These are phyloP conservation scores for Rhaphigaster nebulosa DNA, from an alignment of 2,888 invertebrate species.

Conservation along the genomic window DNA sequence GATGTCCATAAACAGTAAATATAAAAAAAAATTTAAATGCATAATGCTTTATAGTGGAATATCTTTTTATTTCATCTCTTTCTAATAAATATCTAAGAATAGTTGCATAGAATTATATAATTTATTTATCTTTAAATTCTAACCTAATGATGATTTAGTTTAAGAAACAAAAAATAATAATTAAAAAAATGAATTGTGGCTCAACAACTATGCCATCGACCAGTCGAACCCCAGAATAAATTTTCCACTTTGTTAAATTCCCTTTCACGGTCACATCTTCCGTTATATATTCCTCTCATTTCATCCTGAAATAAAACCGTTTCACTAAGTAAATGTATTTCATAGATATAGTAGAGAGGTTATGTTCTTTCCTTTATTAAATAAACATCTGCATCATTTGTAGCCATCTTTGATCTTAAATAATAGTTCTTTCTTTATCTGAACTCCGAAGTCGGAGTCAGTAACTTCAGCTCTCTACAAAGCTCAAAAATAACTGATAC, in stretches of 20 bases:
- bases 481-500: too few relatives aligned
- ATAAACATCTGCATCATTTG: neutral
- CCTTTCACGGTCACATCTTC: conserved; percentile 11
- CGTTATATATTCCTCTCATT: neutral
- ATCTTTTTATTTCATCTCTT: too few relatives aligned
- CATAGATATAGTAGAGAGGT: neutral
- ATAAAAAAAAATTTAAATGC: too few relatives aligned
- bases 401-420: neutral
- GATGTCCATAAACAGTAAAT: too few relatives aligned
- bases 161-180: neutral
- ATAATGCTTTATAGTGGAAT: too few relatives aligned
- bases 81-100: too few relatives aligned
- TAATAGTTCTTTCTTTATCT: too few relatives aligned
- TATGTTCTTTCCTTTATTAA: neutral
- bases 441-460: too few relatives aligned
- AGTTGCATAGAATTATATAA: too few relatives aligned
- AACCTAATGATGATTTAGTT: neutral
- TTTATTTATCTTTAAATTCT: neutral
- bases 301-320: neutral
- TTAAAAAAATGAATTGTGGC: neutral
- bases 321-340: neutral
- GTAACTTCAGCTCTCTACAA: too few relatives aligned
- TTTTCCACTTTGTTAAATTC: neutral
- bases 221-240: neutral
- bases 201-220: neutral